phyloP scores from a whole-genome alignment of 2,113 vertebrate species.

The Brienomyrus longianalis region DNA sequence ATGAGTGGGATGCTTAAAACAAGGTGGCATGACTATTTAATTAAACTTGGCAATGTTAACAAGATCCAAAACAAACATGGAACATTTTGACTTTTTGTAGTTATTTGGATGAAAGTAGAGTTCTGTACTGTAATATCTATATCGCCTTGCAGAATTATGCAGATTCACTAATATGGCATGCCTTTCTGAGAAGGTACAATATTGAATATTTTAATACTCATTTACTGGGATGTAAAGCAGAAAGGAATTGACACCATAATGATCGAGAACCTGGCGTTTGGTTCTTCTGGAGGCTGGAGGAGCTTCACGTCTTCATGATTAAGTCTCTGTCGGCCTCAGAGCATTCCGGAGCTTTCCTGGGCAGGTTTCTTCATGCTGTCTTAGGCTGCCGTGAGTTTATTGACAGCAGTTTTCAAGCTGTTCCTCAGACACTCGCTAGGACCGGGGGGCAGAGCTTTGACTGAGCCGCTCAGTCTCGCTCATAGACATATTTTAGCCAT shows the following conservation, averaged over 20 bases:
- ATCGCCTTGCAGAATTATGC: background rate
- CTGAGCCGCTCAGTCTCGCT: background rate
- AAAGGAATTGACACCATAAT: background rate
- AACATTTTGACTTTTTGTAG: background rate
- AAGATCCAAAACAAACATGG: background rate
- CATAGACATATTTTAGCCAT: background rate
- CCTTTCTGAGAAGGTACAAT: background rate
- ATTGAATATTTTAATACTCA: background rate
- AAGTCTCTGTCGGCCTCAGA: background rate
- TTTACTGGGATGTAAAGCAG: background rate
- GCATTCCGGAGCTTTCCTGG: background rate
- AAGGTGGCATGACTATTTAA: background rate
- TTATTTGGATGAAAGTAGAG: background rate
- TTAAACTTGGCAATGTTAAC: background rate
- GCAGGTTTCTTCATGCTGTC: background rate
- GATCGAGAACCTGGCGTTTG: background rate
- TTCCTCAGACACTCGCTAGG: background rate
- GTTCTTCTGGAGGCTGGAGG: background rate
- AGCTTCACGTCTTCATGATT: background rate
- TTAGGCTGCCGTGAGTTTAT: background rate
- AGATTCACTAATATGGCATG: background rate
- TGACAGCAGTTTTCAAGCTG: background rate
- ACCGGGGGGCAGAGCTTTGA: background rate
- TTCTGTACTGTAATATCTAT: background rate
- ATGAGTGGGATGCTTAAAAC: background rate